Percentiles rank a stretch among this genome's conserved stretches.
Conservation (phyloP, 2,113 vertebrate genomes). For the Melanotaenia duboulayi region DNA sequence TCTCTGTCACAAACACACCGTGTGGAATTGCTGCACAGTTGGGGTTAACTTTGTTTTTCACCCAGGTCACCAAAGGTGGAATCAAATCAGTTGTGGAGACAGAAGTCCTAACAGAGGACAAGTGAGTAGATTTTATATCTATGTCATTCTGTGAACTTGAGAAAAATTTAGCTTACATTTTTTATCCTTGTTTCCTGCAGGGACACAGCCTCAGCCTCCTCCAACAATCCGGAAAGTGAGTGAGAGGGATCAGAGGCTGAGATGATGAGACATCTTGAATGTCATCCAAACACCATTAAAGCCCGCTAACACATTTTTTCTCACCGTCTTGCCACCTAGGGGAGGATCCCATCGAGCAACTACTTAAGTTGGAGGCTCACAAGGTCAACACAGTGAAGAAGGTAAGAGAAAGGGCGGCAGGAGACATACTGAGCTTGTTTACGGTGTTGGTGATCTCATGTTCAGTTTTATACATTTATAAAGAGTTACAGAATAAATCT, state of each 20-base stretch:
- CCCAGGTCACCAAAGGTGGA: constrained; percentile 85
- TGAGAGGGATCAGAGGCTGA: constrained; percentile 50
- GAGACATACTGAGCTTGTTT: constrained; percentile 9
- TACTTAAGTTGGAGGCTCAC: constrained; percentile 86
- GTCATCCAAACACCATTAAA: constrained; percentile 32
- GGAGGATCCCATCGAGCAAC: constrained; percentile 87
- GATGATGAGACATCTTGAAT: constrained; percentile 52
- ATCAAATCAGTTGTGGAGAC: constrained; percentile 81
- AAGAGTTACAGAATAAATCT: neutral
- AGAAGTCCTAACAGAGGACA: constrained; percentile 85
- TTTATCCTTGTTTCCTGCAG: constrained; percentile 34
- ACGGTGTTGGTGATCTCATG: constrained; percentile 13
- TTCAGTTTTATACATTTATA: neutral
- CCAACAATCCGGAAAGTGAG: constrained; percentile 59
- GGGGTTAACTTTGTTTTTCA: constrained; percentile 1
- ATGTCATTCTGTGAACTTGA: neutral
- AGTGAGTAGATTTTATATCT: constrained; percentile 74
- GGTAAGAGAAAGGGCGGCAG: constrained; percentile 78
- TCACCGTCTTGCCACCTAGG: constrained; percentile 57
- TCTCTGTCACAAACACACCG: neutral
- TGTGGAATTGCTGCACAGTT: neutral
- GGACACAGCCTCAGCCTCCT: constrained; percentile 26
- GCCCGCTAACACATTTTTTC: constrained; percentile 33
- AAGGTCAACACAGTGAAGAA: constrained; percentile 88
- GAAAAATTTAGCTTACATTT: constrained; percentile 17